Percentiles rank a stretch among this genome's conserved stretches.
Evolutionary conservation across 2,113 vertebrate genomes (phyloP).

Genomic region (Dicaeum eximium): DNA sequence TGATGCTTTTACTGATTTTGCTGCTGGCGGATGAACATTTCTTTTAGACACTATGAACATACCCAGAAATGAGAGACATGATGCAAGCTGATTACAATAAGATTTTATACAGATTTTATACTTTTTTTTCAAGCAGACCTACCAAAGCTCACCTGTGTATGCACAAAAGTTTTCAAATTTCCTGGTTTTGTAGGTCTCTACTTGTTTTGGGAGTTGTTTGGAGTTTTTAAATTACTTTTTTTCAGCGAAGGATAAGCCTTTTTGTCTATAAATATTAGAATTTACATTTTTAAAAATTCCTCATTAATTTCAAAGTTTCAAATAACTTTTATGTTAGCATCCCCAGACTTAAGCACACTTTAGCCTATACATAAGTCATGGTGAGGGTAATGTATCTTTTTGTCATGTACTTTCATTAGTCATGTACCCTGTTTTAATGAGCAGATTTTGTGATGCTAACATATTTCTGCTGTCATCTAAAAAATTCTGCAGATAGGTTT

Average conservation of each 20-base stretch:
- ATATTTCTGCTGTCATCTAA: not conserved
- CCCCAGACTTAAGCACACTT: not conserved
- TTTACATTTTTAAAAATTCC: not conserved
- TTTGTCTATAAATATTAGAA: not conserved
- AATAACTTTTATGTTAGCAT: not conserved
- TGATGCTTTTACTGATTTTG: not conserved
- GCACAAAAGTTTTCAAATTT: not conserved
- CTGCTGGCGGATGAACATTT: not conserved
- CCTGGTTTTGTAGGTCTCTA: not conserved
- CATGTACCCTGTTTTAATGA: not conserved
- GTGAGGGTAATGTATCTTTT: not conserved
- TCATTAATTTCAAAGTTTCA: not conserved
- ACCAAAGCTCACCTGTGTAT: not conserved
- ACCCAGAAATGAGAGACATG: not conserved
- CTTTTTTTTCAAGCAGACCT: not conserved
- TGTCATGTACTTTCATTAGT: not conserved
- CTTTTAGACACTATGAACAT: not conserved
- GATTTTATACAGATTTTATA: not conserved
- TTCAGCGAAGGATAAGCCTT: not conserved
- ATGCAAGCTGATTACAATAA: not conserved
- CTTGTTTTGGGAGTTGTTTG: not conserved
- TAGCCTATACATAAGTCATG: not conserved
- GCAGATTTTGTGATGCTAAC: not conserved
- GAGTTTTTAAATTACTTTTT: not conserved
- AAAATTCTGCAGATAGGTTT: fast-evolving